Evolutionary conservation across 2,113 vertebrate species (phyloP).

Genomic region (Oceanites oceanicus): DNA sequence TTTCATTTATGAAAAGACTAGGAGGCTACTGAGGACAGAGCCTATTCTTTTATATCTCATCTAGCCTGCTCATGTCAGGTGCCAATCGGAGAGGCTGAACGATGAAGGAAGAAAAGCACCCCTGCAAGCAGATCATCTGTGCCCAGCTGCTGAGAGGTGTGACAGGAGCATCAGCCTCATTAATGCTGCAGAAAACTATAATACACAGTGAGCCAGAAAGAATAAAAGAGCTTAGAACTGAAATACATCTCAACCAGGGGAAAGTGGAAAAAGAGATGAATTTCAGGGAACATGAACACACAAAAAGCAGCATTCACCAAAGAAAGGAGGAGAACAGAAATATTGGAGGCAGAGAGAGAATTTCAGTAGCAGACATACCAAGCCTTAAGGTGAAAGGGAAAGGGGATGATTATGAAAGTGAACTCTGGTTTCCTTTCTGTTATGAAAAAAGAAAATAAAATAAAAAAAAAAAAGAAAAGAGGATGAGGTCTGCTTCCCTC

Average conservation of each 20-base stretch:
- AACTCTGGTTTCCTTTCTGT: not conserved
- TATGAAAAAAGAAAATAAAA: too few relatives aligned
- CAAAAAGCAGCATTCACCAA: not conserved
- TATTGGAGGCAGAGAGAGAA: not conserved
- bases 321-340: not conserved
- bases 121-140: not conserved
- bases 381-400: not conserved
- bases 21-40: not conserved
- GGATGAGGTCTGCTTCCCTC: not conserved
- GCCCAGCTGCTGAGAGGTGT: accelerated
- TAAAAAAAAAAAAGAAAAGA: not conserved
- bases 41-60: not conserved
- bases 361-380: not conserved
- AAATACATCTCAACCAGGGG: not conserved
- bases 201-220: not conserved
- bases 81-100: not conserved
- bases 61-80: not conserved
- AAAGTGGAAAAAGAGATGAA: not conserved
- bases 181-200: not conserved
- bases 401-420: not conserved
- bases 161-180: not conserved
- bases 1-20: not conserved
- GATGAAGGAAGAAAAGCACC: not conserved
- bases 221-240: not conserved
- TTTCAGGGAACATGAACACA: not conserved